A percentile compares a stretch with the other conserved stretches of the same genome.
These are phyloP conservation scores for Oryzias javanicus DNA, from an alignment of 2,113 vertebrate species.

Conservation along the genomic window DNA sequence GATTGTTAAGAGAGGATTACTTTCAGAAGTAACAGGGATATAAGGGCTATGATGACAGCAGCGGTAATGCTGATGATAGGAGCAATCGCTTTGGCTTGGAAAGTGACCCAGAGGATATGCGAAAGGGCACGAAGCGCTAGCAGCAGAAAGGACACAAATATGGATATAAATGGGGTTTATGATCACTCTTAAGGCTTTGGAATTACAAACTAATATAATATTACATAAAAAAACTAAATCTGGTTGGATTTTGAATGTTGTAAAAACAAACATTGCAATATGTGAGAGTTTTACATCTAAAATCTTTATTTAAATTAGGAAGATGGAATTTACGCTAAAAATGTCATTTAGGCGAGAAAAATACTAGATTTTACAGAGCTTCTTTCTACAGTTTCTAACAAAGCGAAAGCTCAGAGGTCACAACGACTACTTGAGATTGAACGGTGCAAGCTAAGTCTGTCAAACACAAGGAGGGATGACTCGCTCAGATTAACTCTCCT, in stretches of 20 bases:
- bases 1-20: constrained; percentile 69
- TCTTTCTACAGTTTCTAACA: background rate
- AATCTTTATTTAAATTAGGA: too few species aligned
- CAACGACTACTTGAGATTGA: constrained; percentile 9
- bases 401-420: constrained; percentile 7
- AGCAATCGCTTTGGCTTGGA: constrained; percentile 34
- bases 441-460: constrained; percentile 20
- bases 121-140: background rate
- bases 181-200: too few species aligned
- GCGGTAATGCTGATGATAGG: constrained; percentile 25
- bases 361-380: background rate
- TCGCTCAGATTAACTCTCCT: constrained; percentile 65
- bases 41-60: constrained; percentile 25
- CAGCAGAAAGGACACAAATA: too few species aligned
- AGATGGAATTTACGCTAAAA: too few species aligned
- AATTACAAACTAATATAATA: too few species aligned
- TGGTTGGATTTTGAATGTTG: too few species aligned
- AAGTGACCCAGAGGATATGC: background rate
- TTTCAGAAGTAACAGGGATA: constrained; percentile 37
- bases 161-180: too few species aligned
- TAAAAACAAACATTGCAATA: too few species aligned
- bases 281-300: too few species aligned
- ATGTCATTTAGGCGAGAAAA: too few species aligned
- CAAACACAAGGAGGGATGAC: constrained; percentile 63
- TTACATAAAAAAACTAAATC: too few species aligned